Base-by-base conservation (phyloP, 2,113 vertebrate genomes). In the Nipponia nippon region DNA sequence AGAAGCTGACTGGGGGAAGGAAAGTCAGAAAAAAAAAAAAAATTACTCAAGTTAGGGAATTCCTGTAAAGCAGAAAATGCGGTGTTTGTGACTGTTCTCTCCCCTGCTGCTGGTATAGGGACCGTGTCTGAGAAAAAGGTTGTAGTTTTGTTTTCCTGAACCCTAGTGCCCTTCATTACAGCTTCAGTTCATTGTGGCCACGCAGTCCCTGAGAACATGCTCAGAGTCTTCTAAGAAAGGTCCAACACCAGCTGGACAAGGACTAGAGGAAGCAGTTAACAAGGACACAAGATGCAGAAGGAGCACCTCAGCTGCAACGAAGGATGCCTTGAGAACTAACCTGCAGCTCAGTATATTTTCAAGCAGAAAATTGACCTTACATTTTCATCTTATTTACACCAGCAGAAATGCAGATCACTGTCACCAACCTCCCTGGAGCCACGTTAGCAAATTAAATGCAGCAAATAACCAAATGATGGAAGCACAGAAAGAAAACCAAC, bases 41-140 rank as follows among this genome's bases (percentile, higher is more conserved):
- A 26, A 10, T 10, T 12, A 5, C 27, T 47, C 19, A 1, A 46
- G 6, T 8, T 15, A 22, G 44, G 15, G 38, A 53, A 10, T 11
- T 62, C 10, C 14, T 16, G 13, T 0, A 25, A 34, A 18, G 36
- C 62, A 71, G 78, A 10, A 59, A 40, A 65, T 2, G 1, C 0
- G 0, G 7, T 5, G 36, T 22, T 13, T 61, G 55, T 21, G 70
- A 46, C 40, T 78, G 86, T 13, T 38, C 21, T 22, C 34, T 40
- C 25, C 50, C 34, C 15, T 50, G 13, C 15, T 58, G 76, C 20
- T 40, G 42, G 27, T 40, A 42, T 4, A 32, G 65, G 11, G 20
- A 55, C 67, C 4, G 27, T 11, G 23, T 7, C 53, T 17, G 23
- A 23, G 40, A 32, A 65, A 42, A 84, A n/a, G 25, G 12, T 9